A percentile compares a stretch with the other conserved stretches of the same genome.
Conservation (phyloP, 2,888 invertebrate species). For the Automeris io region DNA sequence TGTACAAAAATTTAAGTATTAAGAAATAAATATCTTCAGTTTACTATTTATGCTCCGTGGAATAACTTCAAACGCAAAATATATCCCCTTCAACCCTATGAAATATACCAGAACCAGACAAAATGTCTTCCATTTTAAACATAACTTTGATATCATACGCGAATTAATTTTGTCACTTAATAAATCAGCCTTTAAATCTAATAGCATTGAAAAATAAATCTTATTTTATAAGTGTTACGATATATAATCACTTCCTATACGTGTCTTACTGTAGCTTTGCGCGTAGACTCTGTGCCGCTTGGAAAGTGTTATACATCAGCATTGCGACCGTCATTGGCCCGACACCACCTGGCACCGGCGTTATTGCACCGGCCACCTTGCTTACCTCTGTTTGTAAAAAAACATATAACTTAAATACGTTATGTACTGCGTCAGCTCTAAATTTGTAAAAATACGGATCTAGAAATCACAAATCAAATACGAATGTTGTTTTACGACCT, state of each 20-base stretch:
- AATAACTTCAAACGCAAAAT: too few relatives aligned
- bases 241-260: background rate
- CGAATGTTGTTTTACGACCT: too few relatives aligned
- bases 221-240: background rate
- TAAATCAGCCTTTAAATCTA: conserved; percentile 2
- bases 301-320: conserved; percentile 92
- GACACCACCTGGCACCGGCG: conserved; percentile 94
- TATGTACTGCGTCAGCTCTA: too few relatives aligned
- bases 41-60: too few relatives aligned
- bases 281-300: conserved; percentile 77
- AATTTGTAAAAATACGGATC: background rate
- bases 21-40: too few relatives aligned
- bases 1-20: too few relatives aligned
- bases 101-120: too few relatives aligned
- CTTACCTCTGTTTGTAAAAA: conserved; percentile 76
- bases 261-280: background rate
- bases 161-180: too few relatives aligned
- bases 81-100: too few relatives aligned
- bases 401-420: too few relatives aligned
- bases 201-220: background rate
- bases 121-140: too few relatives aligned
- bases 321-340: conserved; percentile 97
- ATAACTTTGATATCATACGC: too few relatives aligned
- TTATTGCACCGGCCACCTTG: conserved; percentile 88
- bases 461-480: background rate